A percentile compares a stretch with the other conserved stretches of the same genome.
phyloP scores from a whole-genome alignment of 2,888 invertebrate species.

The Drosophila fulvimacula region DNA sequence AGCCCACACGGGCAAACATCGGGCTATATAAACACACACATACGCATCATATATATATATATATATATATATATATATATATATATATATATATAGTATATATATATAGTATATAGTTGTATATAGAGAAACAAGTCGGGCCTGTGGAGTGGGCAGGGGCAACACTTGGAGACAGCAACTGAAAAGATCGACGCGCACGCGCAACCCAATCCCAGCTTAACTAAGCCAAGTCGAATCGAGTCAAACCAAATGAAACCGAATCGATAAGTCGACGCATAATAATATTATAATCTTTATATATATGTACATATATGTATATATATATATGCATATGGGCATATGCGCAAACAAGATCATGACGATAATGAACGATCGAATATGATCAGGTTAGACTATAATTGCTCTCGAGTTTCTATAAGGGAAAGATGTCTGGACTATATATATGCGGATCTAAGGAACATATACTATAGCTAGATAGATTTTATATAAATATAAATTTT shows the following conservation, averaged over 20 bases:
- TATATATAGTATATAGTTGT: not conserved
- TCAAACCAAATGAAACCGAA: slow-evolving; percentile 11
- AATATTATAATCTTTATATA: slow-evolving; percentile 6
- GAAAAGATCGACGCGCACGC: slow-evolving; percentile 49
- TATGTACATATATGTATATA: not conserved
- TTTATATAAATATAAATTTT: not conserved
- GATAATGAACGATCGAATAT: not conserved
- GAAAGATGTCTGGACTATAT: not conserved
- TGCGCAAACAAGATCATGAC: not conserved
- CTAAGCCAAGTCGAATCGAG: slow-evolving; percentile 4
- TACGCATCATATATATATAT: not conserved
- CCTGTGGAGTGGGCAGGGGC: slow-evolving; percentile 6
- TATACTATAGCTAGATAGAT: not conserved
- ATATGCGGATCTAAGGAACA: not conserved
- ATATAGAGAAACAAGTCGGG: slow-evolving; percentile 16
- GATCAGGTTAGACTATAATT: not conserved
- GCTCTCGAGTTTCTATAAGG: not conserved
- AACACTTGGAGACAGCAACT: slow-evolving; percentile 37
- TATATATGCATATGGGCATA: not conserved
- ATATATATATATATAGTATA: not conserved
- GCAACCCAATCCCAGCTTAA: slow-evolving; percentile 39
- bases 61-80: not conserved
- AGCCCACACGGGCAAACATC: slow-evolving; percentile 60
- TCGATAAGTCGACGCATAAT: slow-evolving; percentile 4
- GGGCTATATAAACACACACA: slow-evolving; percentile 12